Evolutionary conservation across 2,797 vertebrate species (phyloP), one percentile per base, ranked within the genome.

Genomic region (Decapterus maruadsi): DNA sequence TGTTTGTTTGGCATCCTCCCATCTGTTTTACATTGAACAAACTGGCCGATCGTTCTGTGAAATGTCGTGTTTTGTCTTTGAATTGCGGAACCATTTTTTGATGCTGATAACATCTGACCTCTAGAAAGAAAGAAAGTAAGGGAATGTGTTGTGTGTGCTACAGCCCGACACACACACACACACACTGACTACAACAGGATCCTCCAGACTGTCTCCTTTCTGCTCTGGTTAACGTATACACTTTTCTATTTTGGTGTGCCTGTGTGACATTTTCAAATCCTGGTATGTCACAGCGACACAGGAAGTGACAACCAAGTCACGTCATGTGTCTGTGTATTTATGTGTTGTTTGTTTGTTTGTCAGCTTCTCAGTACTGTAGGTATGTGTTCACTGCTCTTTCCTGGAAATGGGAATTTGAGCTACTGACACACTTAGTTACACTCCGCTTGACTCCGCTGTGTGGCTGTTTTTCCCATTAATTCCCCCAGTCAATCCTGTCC

Each of bases 381-480:
- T 56, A 66, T 63, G 66, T 20, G 38, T 68, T 72, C 73, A 63
- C 51, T 51, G 55, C 73, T 77, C 70, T 73, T 34, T 63, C 62
- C 54, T 79, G 61, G 61, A 62, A 81, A 68, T 42, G 70, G 60
- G 63, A 86, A 71, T 88, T 58, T 75, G 26, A 69, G 60, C 68
- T 60, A 51, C 45, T 38, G 57, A 17, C 17, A 63, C 34, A 61
- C 73, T 40, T 19, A 20, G 26, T 26, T 36, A 8, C 34, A 36
- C 34, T 2, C 5, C 61, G 40, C 63, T 45, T 59, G 29, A 20
- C 59, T 73, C 64, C 51, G 19, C 68, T n/a, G 56, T 34, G 9
- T 55, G 75, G 78, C 89, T 92, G 91, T 80, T 92, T 89, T 92
- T 68, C 76, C 67, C 90, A 89, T 93, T 90, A 89, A 79, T 82